Conservation (phyloP, 2,797 vertebrate species). For the Crocodylus rhombifer region DNA sequence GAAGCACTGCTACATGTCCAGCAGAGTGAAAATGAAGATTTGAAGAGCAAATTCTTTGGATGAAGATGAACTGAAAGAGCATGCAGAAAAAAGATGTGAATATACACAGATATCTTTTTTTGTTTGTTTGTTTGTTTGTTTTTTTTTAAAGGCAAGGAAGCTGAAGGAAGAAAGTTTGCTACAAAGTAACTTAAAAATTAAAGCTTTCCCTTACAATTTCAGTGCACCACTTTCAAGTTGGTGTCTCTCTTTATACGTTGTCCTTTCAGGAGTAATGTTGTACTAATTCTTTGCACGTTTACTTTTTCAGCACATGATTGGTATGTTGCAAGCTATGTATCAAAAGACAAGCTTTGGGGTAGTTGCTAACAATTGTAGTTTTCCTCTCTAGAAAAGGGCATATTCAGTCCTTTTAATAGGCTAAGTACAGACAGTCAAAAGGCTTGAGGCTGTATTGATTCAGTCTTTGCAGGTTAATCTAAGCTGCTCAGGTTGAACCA, state of each 20-base stretch:
- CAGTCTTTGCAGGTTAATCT: too few relatives aligned
- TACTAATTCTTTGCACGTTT: not conserved
- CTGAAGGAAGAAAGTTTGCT: too few relatives aligned
- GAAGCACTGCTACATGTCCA: too few relatives aligned
- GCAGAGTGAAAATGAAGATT: not conserved
- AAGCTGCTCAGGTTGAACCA: too few relatives aligned
- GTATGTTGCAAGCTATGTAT: not conserved
- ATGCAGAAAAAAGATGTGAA: not conserved
- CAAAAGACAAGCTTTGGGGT: not conserved
- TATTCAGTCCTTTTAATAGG: not conserved
- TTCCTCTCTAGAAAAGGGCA: not conserved
- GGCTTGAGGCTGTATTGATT: too few relatives aligned
- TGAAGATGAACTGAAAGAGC: not conserved
- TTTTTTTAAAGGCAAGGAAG: too few relatives aligned
- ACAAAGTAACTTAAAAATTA: not conserved
- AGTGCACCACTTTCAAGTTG: not conserved
- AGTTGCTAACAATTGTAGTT: not conserved
- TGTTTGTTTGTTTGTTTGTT: too few relatives aligned
- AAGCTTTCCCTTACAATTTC: not conserved
- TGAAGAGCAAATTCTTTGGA: not conserved
- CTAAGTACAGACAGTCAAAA: too few relatives aligned
- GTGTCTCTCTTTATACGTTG: not conserved
- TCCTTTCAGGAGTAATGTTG: not conserved
- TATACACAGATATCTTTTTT: too few relatives aligned
- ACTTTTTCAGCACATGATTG: not conserved